These are phyloP conservation scores for Sinhomidia bicolor DNA, from an alignment of 2,888 invertebrate species.

Conservation along the genomic window DNA sequence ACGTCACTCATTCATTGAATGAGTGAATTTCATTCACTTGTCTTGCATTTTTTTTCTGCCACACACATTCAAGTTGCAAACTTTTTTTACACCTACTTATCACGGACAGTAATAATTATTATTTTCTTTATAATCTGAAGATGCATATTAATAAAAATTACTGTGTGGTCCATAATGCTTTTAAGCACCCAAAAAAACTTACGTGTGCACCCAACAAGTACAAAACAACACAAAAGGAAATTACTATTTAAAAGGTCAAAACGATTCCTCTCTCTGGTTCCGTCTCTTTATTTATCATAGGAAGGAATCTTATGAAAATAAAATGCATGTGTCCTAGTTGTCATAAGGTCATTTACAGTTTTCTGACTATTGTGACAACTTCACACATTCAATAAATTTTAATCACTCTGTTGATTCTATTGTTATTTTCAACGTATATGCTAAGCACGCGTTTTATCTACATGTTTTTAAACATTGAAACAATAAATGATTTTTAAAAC, in stretches of 20 bases:
- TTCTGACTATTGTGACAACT: not conserved
- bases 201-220: too few species aligned
- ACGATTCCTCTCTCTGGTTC: not conserved
- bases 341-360: not conserved
- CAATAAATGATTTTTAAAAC: not conserved
- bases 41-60: too few species aligned
- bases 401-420: not conserved
- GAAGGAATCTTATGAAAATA: not conserved
- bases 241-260: not conserved
- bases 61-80: too few species aligned
- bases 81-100: too few species aligned
- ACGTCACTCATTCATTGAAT: too few species aligned
- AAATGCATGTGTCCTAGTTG: not conserved
- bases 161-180: too few species aligned
- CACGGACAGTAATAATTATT: too few species aligned
- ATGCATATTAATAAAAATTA: too few species aligned
- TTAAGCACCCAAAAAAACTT: too few species aligned
- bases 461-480: not conserved
- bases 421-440: not conserved
- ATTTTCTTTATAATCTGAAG: too few species aligned
- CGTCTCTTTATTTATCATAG: not conserved
- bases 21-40: too few species aligned
- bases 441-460: not conserved
- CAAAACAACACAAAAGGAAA: too few species aligned
- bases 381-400: not conserved